Evolutionary conservation across 2,888 invertebrate genomes (phyloP).

Genomic region (Choristoneura rosaceana): DNA sequence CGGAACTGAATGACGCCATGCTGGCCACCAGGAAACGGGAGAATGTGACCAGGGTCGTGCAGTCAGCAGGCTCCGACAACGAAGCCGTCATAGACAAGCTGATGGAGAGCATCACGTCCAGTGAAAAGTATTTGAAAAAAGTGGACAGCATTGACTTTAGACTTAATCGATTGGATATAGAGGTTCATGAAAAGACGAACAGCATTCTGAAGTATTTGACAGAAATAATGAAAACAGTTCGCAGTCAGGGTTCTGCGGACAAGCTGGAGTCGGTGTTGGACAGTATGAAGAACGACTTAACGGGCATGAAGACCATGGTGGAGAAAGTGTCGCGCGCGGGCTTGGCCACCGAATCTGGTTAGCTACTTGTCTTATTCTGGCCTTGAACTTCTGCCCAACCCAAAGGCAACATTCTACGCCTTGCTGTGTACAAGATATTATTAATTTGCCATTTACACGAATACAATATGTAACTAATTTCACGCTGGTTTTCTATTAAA

Average conservation of each 20-base stretch:
- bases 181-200: constrained; percentile 77
- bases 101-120: constrained; percentile 73
- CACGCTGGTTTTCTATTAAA: not conserved
- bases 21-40: constrained; percentile 58
- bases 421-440: not conserved
- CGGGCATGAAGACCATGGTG: constrained; percentile 60
- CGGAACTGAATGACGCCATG: constrained; percentile 73
- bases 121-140: constrained; percentile 78
- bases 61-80: constrained; percentile 60
- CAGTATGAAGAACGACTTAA: constrained; percentile 60
- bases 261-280: constrained; percentile 60
- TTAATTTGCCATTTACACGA: not conserved
- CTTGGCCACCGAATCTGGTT: constrained; percentile 24
- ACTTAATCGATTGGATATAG: constrained; percentile 75
- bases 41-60: constrained; percentile 64
- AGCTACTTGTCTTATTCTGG: not conserved
- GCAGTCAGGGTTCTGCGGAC: constrained; percentile 51
- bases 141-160: constrained; percentile 77
- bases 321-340: constrained; percentile 52
- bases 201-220: constrained; percentile 67
- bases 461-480: not conserved
- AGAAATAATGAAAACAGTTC: constrained; percentile 58
- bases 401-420: not conserved
- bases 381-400: not conserved
- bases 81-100: constrained; percentile 74